Percentiles rank a stretch among this genome's conserved stretches.
Evolutionary conservation across 2,888 invertebrate species (phyloP).

Genomic region (Adineta ricciae): DNA sequence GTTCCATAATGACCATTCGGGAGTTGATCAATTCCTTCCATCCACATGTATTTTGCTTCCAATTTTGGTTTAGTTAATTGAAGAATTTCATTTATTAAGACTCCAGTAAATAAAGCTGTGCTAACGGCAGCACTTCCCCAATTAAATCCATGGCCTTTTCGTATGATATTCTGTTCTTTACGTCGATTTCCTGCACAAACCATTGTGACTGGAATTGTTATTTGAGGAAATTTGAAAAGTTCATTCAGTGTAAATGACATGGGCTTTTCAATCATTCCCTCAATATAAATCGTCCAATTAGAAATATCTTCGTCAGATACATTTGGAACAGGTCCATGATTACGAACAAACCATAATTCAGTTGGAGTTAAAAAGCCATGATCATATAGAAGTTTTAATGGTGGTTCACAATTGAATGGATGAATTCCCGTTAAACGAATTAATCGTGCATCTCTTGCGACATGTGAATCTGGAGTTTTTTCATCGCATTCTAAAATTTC

Average conservation of each 20-base stretch:
- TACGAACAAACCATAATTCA: conserved; percentile 85
- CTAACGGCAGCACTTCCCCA: background rate
- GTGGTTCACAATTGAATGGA: conserved; percentile 91
- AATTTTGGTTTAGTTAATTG: background rate
- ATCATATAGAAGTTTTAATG: conserved; percentile 63
- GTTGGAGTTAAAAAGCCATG: conserved; percentile 70
- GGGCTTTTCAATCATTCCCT: conserved; percentile 48
- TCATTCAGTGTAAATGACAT: conserved; percentile 53
- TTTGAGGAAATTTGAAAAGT: background rate
- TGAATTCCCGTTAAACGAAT: conserved; percentile 66
- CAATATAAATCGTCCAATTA: conserved; percentile 56
- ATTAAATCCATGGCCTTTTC: conserved; percentile 51
- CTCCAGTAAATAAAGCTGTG: background rate
- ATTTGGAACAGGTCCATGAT: conserved; percentile 87
- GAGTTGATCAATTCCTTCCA: conserved; percentile 64
- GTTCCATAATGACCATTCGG: conserved; percentile 68
- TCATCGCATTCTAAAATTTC: background rate
- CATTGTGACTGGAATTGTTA: conserved; percentile 58
- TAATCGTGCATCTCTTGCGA: conserved; percentile 68
- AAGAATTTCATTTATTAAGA: background rate
- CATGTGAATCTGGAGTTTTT: conserved; percentile 63
- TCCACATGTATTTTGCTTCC: conserved; percentile 48
- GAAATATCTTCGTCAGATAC: conserved; percentile 35
- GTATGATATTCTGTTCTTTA: conserved; percentile 75
- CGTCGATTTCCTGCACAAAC: conserved; percentile 94